Base-by-base conservation (phyloP, 2,797 vertebrate genomes). In the Chrysocyon brachyurus region DNA sequence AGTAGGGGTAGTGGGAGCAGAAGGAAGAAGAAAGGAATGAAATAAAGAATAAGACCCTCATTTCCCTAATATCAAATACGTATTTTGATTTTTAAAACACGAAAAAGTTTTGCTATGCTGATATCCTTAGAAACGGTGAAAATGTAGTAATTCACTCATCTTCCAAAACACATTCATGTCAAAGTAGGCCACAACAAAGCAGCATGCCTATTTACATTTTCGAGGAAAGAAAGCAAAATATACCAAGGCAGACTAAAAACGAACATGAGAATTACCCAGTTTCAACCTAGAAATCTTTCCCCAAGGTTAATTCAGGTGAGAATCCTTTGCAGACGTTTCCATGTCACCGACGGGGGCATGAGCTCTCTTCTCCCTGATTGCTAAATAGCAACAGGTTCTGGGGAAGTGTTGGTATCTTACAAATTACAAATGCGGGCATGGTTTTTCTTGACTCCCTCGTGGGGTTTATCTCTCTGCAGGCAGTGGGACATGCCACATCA, bases 21-120 rank as follows among this genome's bases (percentile, higher is more conserved):
- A 36, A 40, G 19, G 31, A 28, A 66, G 21, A n/a, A 5, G 31
- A 46, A 77, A 91, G 66, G 56, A 91, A 88, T 82, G 64, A 95
- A 94, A 70, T 79, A 36, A 70, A 79, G 19, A 70, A 49, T 64
- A 68, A 59, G 54, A 52, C 22, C 40, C 52, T 86, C 54, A 14
- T 49, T 64, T 91, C 86, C 73, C 56, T 79, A 15, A 24, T 63
- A 87, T 40, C 56, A 91, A 93, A 97, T 79, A 24, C 49, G 1
- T 52, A 72, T 56, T 95, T 90, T 33, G 70, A 86, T 89, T 94
- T 79, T 1, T 66, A 88, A 95, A 94, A 54, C 19, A 75, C 85
- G 68, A 70, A 73, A 78, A 77, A 94, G 68, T 28, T 9, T 52
- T 57, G 40, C 57, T 78, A 31, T 28, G 5, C 64, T 79, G 11